Conservation (phyloP, 2,113 vertebrate genomes). For the Aphyosemion australe region DNA sequence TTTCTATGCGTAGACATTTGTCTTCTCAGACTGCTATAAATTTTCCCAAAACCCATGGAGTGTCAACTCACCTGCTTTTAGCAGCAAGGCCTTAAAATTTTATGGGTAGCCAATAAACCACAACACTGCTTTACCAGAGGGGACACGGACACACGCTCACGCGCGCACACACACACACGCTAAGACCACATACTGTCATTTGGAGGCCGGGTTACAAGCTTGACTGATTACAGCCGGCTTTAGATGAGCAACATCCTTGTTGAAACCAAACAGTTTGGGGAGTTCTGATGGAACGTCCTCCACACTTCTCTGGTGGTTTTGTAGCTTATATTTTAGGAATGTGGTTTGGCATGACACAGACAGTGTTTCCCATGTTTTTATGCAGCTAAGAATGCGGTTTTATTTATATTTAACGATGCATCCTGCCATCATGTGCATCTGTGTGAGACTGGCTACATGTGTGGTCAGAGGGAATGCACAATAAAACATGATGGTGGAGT, state of each 20-base stretch:
- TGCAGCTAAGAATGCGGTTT: slow-evolving; percentile 4
- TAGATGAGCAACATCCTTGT: slow-evolving; percentile 3
- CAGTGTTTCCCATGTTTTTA: slow-evolving; percentile 16
- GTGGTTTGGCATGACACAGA: background rate
- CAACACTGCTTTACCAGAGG: slow-evolving; percentile 17
- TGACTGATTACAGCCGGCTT: slow-evolving; percentile 25
- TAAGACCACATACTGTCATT: slow-evolving; percentile 21
- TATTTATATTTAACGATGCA: slow-evolving; percentile 9
- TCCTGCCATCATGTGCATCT: background rate
- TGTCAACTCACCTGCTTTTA: slow-evolving; percentile 41
- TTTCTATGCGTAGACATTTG: background rate
- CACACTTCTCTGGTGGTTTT: background rate
- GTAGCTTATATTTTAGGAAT: background rate
- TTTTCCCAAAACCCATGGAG: slow-evolving; percentile 13
- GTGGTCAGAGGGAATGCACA: slow-evolving; percentile 32
- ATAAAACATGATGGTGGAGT: slow-evolving; percentile 53
- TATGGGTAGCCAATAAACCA: slow-evolving; percentile 31
- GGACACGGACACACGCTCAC: slow-evolving; percentile 3
- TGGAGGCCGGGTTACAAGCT: background rate
- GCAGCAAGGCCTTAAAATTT: slow-evolving; percentile 30
- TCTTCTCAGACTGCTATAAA: background rate
- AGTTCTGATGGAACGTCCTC: slow-evolving; percentile 11
- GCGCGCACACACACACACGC: background rate
- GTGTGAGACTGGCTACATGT: background rate
- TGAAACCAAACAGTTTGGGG: slow-evolving; percentile 12